phyloP scores from a whole-genome alignment of 2,888 invertebrate genomes.

The Aspidiotus destructor region DNA sequence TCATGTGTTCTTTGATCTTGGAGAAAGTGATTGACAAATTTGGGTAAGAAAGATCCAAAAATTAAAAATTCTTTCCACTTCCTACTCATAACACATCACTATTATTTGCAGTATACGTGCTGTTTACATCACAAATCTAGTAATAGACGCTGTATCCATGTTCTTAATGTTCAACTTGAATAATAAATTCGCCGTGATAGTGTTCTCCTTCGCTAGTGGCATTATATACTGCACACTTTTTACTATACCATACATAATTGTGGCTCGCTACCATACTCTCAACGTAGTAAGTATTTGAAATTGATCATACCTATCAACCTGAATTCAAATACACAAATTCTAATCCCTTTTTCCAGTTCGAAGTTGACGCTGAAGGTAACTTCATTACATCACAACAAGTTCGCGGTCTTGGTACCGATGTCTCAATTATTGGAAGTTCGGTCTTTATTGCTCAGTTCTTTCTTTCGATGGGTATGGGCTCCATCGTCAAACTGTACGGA shows the following conservation, averaged over 20 bases:
- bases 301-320: background rate
- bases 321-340: background rate
- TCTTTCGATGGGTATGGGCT: slow-evolving; percentile 76
- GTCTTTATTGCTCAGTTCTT: slow-evolving; percentile 91
- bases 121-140: slow-evolving; percentile 20
- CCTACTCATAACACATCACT: background rate
- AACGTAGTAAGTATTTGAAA: slow-evolving; percentile 59
- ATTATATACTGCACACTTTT: slow-evolving; percentile 96
- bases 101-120: slow-evolving; percentile 13
- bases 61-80: slow-evolving; percentile 2
- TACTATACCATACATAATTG: slow-evolving; percentile 89
- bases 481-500: slow-evolving; percentile 66
- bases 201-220: slow-evolving; percentile 89
- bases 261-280: slow-evolving; percentile 89
- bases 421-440: slow-evolving; percentile 90
- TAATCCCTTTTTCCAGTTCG: slow-evolving; percentile 36
- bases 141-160: slow-evolving; percentile 21
- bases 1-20: slow-evolving; percentile 80
- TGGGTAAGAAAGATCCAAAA: slow-evolving; percentile 40
- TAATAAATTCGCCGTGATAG: slow-evolving; percentile 65
- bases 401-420: slow-evolving; percentile 89
- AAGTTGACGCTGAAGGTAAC: slow-evolving; percentile 22
- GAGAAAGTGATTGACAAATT: slow-evolving; percentile 71
- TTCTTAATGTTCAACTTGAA: slow-evolving; percentile 25
- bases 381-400: slow-evolving; percentile 44